Evolutionary conservation across 2,113 vertebrate species (phyloP), one percentile per base, ranked within the genome.

Genomic region (Micronycteris hirsuta): DNA sequence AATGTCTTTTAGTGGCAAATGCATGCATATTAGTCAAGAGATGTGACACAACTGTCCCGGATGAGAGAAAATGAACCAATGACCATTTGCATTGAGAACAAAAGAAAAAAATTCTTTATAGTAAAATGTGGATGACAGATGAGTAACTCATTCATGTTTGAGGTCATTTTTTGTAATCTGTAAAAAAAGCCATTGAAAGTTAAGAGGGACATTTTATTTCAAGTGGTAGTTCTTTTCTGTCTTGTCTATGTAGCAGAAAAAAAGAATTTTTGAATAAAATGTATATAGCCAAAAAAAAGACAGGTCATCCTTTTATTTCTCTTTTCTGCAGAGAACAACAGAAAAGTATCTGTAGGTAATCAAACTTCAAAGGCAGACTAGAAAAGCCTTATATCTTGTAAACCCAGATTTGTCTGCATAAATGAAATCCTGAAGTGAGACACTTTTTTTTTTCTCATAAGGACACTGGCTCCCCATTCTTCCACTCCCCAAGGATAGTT

Each of bases 1-100:
- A 99, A 98, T 98, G 98, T 98, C 98, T 99, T 98, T 99, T 98
- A 98, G 98, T 98, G 97, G 98, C 97, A 99, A 98, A 99, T 99
- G 98, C 97, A 97, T 98, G 98, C 89, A 96, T 98, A 98, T 99
- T 98, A 98, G 98, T 98, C 98, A 98, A 98, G 98, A 97, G 98
- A 98, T 98, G 98, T 98, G 99, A 98, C 98, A 98, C 98, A 98
- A 98, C 98, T 97, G 95, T 98, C 98, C 98, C 68, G 97, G 93
- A 87, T 97, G 91, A 98, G 97, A 98, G 97, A 98, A 98, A 97
- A 98, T 98, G 97, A 99, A 98, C 98, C 98, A 97, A 80, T 98
- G 98, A 98, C 98, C 98, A 97, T 98, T 98, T 98, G 97, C 97
- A 98, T 98, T 93, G 95, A 98, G 98, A 99, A 99, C 98, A 99